Evolutionary conservation across 1,140 invertebrate species (phyloP).

Genomic region (Propsilocerus akamusi): DNA sequence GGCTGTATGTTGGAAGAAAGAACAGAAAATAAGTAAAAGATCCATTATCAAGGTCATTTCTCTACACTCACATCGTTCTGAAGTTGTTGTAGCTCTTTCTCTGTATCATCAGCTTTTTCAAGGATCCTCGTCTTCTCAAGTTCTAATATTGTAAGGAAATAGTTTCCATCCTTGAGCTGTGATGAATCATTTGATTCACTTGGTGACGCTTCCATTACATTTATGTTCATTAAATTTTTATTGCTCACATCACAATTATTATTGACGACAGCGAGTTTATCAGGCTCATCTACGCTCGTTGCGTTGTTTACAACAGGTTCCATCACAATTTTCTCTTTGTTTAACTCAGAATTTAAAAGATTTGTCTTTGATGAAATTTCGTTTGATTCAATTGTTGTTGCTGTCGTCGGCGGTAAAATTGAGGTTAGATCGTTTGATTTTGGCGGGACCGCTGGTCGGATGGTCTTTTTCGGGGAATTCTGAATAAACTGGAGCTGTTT

Average conservation of each 20-base stretch:
- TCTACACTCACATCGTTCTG: constrained; percentile 15
- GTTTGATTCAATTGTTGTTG: background rate
- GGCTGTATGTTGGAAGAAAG: background rate
- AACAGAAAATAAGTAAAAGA: background rate
- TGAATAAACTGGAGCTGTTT: constrained; percentile 44
- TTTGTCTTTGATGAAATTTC: background rate
- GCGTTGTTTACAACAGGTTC: background rate
- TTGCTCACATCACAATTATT: background rate
- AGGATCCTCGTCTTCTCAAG: constrained; percentile 49
- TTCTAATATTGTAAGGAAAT: constrained; percentile 54
- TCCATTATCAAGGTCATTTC: background rate
- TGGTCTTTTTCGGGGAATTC: constrained; percentile 14
- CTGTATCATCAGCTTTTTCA: constrained; percentile 40
- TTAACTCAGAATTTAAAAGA: background rate
- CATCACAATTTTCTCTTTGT: background rate
- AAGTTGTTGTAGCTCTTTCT: constrained; percentile 40
- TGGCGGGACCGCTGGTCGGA: constrained; percentile 6
- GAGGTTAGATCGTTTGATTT: background rate
- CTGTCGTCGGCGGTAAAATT: background rate
- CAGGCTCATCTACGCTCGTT: background rate
- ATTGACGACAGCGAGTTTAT: background rate
- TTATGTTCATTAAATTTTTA: background rate
- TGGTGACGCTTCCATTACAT: constrained; percentile 6
- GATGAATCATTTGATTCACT: constrained; percentile 10
- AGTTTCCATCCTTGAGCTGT: constrained; percentile 45